These are phyloP conservation scores for Luidia sarsii DNA, from an alignment of 53 echinoderm and acorn worm species.

Conservation along the genomic window DNA sequence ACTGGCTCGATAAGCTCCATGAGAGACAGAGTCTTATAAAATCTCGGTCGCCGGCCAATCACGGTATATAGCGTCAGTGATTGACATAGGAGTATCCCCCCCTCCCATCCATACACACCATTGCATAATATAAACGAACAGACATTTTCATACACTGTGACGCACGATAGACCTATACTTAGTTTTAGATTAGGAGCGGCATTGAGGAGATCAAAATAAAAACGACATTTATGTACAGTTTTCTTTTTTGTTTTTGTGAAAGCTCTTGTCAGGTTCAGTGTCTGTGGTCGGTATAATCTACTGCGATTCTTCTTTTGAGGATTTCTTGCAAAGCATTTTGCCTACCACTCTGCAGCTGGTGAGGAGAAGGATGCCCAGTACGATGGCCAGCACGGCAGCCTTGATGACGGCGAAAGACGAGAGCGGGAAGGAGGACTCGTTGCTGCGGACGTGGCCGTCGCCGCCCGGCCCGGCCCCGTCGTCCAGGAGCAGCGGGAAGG, in stretches of 20 bases:
- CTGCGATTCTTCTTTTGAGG: constrained; percentile 41
- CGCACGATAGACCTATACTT: neutral
- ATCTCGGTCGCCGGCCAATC: too few relatives aligned
- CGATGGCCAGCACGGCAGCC: constrained; percentile 68
- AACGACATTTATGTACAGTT: constrained; percentile 32
- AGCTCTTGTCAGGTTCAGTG: constrained; percentile 24
- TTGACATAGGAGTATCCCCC: too few relatives aligned
- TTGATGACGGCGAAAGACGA: constrained; percentile 80
- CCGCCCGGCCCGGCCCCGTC: too few relatives aligned
- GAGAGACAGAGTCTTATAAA: too few relatives aligned
- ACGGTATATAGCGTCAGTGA: too few relatives aligned
- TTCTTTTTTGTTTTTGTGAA: neutral
- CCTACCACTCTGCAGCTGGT: constrained; percentile 68
- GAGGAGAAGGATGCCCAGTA: constrained; percentile 72
- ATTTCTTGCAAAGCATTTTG: constrained; percentile 44
- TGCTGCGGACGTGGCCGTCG: constrained; percentile 37
- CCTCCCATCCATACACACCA: neutral
- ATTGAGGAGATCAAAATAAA: too few relatives aligned
- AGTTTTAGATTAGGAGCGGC: neutral
- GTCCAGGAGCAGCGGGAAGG: too few relatives aligned
- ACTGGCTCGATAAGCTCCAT: too few relatives aligned
- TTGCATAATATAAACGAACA: constrained; percentile 6
- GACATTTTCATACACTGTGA: neutral
- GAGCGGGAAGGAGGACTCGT: constrained; percentile 34
- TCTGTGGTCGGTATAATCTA: neutral